Evolutionary conservation across 2,113 vertebrate genomes (phyloP).

Genomic region (Ammodytes dubius): DNA sequence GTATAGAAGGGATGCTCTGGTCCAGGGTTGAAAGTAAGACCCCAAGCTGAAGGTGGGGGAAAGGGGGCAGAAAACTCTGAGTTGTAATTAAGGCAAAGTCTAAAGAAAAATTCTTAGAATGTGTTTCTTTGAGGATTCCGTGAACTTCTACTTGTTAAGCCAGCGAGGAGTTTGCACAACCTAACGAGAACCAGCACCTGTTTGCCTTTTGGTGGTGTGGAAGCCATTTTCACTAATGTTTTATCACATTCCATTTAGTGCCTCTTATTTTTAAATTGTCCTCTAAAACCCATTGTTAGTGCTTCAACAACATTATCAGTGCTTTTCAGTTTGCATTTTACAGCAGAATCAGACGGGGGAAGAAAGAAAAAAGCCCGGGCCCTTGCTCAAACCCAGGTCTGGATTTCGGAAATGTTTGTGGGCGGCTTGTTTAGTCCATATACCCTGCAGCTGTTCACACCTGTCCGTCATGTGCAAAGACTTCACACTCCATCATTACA

Average conservation of each 20-base stretch:
- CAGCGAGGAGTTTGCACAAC: slow-evolving; percentile 12
- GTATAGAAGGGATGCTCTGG: slow-evolving; percentile 62
- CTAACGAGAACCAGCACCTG: slow-evolving; percentile 20
- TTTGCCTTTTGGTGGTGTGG: slow-evolving; percentile 46
- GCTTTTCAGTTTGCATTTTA: slow-evolving; percentile 38
- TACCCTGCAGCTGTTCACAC: slow-evolving; percentile 66
- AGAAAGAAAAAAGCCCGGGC: not conserved
- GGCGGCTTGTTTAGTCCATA: slow-evolving; percentile 52
- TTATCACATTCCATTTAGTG: slow-evolving; percentile 46
- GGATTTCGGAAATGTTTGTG: slow-evolving; percentile 62
- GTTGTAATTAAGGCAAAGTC: slow-evolving; percentile 26
- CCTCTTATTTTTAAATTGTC: slow-evolving; percentile 27
- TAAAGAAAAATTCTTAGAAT: slow-evolving; percentile 11
- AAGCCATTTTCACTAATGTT: slow-evolving; percentile 51
- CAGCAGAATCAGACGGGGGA: slow-evolving; percentile 14
- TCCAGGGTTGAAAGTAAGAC: slow-evolving; percentile 48
- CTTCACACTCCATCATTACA: slow-evolving; percentile 69
- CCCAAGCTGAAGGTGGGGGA: slow-evolving; percentile 20
- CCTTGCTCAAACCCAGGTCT: slow-evolving; percentile 35
- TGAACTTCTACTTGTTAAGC: not conserved
- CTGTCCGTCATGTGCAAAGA: slow-evolving; percentile 66
- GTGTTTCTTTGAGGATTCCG: slow-evolving; percentile 7
- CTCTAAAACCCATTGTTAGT: slow-evolving; percentile 31
- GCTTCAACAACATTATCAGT: slow-evolving; percentile 30
- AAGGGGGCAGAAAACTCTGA: slow-evolving; percentile 28